These are phyloP conservation scores for Marronus borbonicus DNA, from an alignment of 2,888 invertebrate species.

Conservation along the genomic window DNA sequence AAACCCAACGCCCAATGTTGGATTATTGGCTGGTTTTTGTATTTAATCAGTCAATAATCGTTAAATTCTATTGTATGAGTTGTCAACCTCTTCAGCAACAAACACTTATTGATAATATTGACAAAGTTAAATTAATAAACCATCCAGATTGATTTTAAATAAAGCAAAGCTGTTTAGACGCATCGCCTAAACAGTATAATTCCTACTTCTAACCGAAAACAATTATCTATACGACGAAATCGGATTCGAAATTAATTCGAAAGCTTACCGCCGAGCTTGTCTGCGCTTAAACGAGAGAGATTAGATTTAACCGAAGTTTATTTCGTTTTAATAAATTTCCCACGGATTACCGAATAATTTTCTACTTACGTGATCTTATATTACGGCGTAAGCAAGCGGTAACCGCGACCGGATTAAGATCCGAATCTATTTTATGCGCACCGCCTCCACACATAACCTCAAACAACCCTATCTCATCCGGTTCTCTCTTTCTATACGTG, in stretches of 20 bases:
- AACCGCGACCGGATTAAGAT: constrained; percentile 28
- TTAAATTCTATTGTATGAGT: too few species aligned
- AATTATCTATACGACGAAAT: constrained; percentile 12
- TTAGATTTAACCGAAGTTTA: constrained; percentile 26
- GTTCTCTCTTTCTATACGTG: not conserved
- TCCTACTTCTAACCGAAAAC: not conserved
- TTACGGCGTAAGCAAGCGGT: constrained; percentile 16
- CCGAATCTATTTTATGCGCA: constrained; percentile 36
- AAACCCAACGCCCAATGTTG: too few species aligned
- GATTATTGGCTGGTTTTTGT: too few species aligned
- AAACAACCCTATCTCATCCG: constrained; percentile 1
- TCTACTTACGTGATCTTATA: constrained; percentile 38
- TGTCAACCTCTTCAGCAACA: too few species aligned
- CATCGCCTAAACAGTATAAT: constrained; percentile 1
- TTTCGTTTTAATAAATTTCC: constrained; percentile 40
- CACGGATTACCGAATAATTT: constrained; percentile 43
- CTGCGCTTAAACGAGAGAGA: constrained; percentile 24
- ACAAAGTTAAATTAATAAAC: too few species aligned
- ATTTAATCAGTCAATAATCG: too few species aligned
- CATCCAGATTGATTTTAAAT: too few species aligned
- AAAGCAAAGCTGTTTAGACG: too few species aligned
- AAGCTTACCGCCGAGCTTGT: constrained; percentile 26
- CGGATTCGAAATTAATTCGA: constrained; percentile 22
- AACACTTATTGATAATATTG: too few species aligned
- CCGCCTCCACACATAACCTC: not conserved